Evolutionary conservation across 1,140 invertebrate species (phyloP).

Genomic region (Diorhabda elongata): DNA sequence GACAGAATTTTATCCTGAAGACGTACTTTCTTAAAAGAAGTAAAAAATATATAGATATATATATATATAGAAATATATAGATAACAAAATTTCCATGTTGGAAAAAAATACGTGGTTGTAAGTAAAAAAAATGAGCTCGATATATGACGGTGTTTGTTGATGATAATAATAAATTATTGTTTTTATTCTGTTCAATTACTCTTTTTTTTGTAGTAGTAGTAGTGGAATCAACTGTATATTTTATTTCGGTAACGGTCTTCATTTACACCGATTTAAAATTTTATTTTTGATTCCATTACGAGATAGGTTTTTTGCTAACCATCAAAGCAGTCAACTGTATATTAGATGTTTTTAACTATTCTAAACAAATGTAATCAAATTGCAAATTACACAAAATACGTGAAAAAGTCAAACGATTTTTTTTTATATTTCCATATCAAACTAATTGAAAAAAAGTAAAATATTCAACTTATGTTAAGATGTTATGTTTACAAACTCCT

Average conservation of each 20-base stretch:
- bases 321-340: constrained; percentile 44
- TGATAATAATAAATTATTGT: constrained; percentile 35
- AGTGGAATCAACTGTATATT: not conserved
- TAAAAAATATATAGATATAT: not conserved
- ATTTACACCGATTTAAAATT: too few relatives aligned
- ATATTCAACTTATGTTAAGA: too few relatives aligned
- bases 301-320: constrained; percentile 33
- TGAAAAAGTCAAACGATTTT: not conserved
- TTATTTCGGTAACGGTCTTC: too few relatives aligned
- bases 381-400: not conserved
- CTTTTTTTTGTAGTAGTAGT: constrained; percentile 23
- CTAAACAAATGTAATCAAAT: constrained; percentile 35
- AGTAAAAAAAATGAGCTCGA: constrained; percentile 34
- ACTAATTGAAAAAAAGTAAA: too few relatives aligned
- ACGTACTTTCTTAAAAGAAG: constrained; percentile 15
- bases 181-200: not conserved
- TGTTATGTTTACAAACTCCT: too few relatives aligned
- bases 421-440: not conserved
- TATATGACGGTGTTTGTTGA: constrained; percentile 47
- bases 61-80: too few relatives aligned
- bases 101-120: constrained; percentile 38
- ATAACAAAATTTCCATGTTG: constrained; percentile 19
- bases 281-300: constrained; percentile 23
- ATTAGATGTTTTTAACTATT: constrained; percentile 41
- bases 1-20: constrained; percentile 42